These are phyloP conservation scores for Meloidogyne chitwoodi DNA, from an alignment of 1,140 invertebrate species.

Conservation along the genomic window DNA sequence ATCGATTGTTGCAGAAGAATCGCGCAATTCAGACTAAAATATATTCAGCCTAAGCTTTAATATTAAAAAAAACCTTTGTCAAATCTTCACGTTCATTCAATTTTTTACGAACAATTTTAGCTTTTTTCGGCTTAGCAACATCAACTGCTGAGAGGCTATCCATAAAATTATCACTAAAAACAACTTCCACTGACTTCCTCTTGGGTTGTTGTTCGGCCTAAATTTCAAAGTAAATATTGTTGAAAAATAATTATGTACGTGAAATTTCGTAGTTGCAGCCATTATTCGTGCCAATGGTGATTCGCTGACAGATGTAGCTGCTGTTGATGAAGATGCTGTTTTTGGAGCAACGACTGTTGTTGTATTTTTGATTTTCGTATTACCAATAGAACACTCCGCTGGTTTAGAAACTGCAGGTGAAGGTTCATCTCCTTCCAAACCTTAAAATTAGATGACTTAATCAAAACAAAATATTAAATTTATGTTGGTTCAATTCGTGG, in stretches of 20 bases:
- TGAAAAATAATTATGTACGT: not conserved
- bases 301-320: not conserved
- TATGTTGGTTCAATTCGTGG: not conserved
- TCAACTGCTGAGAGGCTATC: constrained; percentile 6
- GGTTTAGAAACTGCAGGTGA: not conserved
- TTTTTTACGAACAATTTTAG: constrained; percentile 14
- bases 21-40: not conserved
- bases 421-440: constrained; percentile 1
- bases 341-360: not conserved
- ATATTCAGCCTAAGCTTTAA: not conserved
- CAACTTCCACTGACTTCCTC: constrained; percentile 1
- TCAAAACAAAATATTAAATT: no score
- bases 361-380: not conserved
- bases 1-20: not conserved
- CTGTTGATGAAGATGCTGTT: not conserved
- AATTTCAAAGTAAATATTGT: not conserved
- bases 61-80: not conserved
- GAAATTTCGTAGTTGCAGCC: constrained; percentile 1
- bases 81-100: not conserved
- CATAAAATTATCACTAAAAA: constrained; percentile 14
- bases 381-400: not conserved
- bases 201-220: constrained; percentile 12
- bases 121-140: not conserved
- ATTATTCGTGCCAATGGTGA: constrained; percentile 8
- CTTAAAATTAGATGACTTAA: not conserved